phyloP scores from a whole-genome alignment of 2,113 vertebrate genomes.

The Ploceus nigricollis region DNA sequence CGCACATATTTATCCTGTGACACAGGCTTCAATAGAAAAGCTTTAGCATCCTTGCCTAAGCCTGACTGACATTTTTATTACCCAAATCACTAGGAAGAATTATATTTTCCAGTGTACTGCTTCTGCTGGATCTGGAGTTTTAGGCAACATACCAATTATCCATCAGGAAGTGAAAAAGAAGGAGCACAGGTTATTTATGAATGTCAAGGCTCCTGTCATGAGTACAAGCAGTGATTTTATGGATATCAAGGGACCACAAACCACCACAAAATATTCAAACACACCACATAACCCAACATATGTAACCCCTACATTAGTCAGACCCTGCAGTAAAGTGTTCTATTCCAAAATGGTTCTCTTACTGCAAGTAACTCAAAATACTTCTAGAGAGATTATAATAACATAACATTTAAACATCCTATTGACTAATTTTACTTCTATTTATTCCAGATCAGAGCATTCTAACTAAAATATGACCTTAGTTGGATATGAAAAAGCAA shows the following conservation, averaged over 20 bases:
- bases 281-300: neutral
- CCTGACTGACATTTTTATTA: constrained; percentile 3
- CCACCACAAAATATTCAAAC: neutral
- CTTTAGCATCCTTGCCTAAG: neutral
- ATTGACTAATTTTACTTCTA: neutral
- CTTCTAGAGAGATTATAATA: neutral
- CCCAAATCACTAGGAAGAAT: neutral
- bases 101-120: neutral
- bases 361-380: neutral
- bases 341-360: neutral
- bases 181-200: neutral
- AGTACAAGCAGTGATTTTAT: constrained; percentile 16
- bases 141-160: neutral
- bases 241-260: neutral
- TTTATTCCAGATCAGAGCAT: neutral
- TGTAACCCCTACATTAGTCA: neutral
- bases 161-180: neutral
- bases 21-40: neutral
- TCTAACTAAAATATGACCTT: neutral
- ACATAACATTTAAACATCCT: neutral
- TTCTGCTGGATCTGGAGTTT: neutral
- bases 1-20: neutral
- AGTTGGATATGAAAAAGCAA: neutral
- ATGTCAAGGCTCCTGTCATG: neutral
- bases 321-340: neutral